These are phyloP conservation scores for Aeoliscus strigatus DNA, from an alignment of 2,797 vertebrate species.

Conservation along the genomic window DNA sequence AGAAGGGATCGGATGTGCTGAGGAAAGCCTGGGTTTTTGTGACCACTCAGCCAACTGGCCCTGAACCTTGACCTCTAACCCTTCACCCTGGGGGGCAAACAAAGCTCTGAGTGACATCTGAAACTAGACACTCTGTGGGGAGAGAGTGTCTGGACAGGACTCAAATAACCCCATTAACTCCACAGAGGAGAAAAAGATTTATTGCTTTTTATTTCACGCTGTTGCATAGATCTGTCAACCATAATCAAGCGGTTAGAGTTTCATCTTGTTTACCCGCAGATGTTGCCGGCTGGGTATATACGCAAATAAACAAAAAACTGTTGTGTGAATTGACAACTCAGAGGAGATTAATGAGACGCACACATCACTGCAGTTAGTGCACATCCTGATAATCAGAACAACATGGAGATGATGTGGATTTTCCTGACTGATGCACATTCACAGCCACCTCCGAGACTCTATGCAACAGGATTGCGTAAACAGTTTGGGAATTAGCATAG, in stretches of 20 bases:
- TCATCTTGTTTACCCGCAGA: constrained; percentile 53
- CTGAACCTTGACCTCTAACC: constrained; percentile 77
- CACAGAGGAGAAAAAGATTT: constrained; percentile 70
- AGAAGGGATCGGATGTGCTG: constrained; percentile 67
- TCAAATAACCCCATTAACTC: constrained; percentile 77
- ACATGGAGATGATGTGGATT: constrained; percentile 32
- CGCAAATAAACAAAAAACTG: too few species aligned
- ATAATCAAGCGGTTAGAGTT: constrained; percentile 62
- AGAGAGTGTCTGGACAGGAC: constrained; percentile 72
- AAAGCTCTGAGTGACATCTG: constrained; percentile 79
- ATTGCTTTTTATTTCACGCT: constrained; percentile 58
- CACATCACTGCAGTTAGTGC: constrained; percentile 41
- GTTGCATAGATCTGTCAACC: constrained; percentile 50
- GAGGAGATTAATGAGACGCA: constrained; percentile 37
- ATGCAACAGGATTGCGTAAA: constrained; percentile 41
- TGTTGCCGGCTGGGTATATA: too few species aligned
- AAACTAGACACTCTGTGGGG: constrained; percentile 74
- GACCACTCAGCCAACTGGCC: constrained; percentile 77
- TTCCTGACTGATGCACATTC: constrained; percentile 43
- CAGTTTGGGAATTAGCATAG: constrained; percentile 39
- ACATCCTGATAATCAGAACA: constrained; percentile 43
- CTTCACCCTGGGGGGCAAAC: constrained; percentile 76
- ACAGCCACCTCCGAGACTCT: constrained; percentile 31
- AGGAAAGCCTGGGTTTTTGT: constrained; percentile 69
- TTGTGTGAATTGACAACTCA: constrained; percentile 53